phyloP scores from a whole-genome alignment of 2,888 invertebrate genomes.

The Anarsia innoxiella region DNA sequence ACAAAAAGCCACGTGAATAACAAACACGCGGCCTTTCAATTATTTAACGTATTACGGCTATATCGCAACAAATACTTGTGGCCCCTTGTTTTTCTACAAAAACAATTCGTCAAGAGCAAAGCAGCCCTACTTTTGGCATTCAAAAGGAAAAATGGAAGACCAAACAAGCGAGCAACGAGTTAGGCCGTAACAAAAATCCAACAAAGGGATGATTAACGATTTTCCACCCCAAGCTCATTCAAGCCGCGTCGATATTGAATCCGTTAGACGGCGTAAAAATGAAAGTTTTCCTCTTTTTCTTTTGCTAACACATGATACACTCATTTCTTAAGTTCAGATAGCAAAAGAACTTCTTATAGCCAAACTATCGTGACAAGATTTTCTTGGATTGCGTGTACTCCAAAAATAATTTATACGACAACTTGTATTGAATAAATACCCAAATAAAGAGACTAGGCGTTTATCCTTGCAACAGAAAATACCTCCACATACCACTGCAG shows the following conservation, averaged over 20 bases:
- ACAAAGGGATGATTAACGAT: constrained; percentile 75
- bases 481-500: too few relatives aligned
- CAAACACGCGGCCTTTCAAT: too few relatives aligned
- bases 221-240: constrained; percentile 69
- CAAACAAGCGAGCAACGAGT: constrained; percentile 74
- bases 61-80: constrained; percentile 7
- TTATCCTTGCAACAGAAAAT: too few relatives aligned
- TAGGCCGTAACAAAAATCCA: constrained; percentile 74
- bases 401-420: too few relatives aligned
- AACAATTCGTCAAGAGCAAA: constrained; percentile 69
- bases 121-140: constrained; percentile 57
- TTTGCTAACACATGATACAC: constrained; percentile 43
- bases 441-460: too few relatives aligned
- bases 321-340: too few relatives aligned
- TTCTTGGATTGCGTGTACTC: too few relatives aligned
- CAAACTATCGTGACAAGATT: too few relatives aligned
- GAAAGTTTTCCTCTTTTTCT: constrained; percentile 65
- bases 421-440: too few relatives aligned
- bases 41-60: too few relatives aligned
- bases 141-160: constrained; percentile 68
- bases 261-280: constrained; percentile 72
- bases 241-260: constrained; percentile 73
- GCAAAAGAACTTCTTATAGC: too few relatives aligned
- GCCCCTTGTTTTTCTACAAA: constrained; percentile 52
- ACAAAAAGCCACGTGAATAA: too few relatives aligned